Percentiles rank a stretch among this genome's conserved stretches.
Conservation (phyloP, 2,113 vertebrate species). For the Diadophis punctatus region DNA sequence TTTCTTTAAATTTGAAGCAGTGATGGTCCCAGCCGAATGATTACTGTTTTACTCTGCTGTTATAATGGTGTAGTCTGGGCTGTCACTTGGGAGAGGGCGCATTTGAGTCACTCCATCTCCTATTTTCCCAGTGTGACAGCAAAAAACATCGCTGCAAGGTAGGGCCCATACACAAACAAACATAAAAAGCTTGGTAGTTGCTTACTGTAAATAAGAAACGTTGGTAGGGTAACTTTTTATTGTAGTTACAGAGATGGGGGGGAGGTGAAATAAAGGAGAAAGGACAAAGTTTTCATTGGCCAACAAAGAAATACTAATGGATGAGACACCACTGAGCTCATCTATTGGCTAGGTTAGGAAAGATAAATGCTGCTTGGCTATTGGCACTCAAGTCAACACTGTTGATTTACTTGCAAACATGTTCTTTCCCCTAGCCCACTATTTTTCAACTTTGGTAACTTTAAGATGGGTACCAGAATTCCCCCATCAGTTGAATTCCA, state of each 20-base stretch:
- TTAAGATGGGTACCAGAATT: not conserved
- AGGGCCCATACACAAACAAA: not conserved
- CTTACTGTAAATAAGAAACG: not conserved
- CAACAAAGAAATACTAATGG: not conserved
- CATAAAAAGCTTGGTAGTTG: not conserved
- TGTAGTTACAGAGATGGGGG: not conserved
- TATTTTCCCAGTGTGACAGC: not conserved
- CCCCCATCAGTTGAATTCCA: not conserved
- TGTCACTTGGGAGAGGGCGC: not conserved
- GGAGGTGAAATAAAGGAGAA: not conserved
- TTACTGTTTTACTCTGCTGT: not conserved
- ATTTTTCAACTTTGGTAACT: not conserved
- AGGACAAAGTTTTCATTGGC: not conserved
- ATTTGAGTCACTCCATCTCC: not conserved
- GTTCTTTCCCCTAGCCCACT: not conserved
- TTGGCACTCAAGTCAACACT: not conserved
- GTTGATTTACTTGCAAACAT: not conserved
- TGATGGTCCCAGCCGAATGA: not conserved
- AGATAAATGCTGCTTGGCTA: not conserved
- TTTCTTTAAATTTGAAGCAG: not conserved
- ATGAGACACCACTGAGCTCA: not conserved
- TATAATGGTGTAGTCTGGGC: not conserved
- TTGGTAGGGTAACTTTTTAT: not conserved
- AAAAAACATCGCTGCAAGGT: not conserved
- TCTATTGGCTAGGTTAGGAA: not conserved